Base-by-base conservation (phyloP, 2,888 invertebrate species). In the Torymus aiolomorphi region DNA sequence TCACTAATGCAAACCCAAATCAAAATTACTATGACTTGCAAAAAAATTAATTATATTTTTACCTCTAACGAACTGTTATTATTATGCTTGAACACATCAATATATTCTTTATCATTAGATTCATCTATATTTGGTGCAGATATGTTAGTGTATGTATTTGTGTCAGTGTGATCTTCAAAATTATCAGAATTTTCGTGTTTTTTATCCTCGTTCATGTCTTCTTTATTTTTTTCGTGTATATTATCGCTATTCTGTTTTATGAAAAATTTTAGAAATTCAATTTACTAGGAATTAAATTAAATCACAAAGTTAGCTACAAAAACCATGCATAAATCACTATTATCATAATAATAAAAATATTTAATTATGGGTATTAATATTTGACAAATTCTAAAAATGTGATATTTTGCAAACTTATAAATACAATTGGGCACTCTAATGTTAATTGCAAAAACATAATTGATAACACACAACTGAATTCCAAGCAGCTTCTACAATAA, bases 111-210 rank as follows among this genome's bases (percentile, higher is more conserved):
- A 14, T 16, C 14, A 13, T 13, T 31, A 59, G 18, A 18, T 14
- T 42, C 20, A 2, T 42, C 14, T n/a, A n/a, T 42, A 3, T n/a
- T 74, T 49, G n/a, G 18, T 66, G 42, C n/a, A n/a, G n/a, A 8
- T 0, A 8, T 42, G 13, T 65, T 42, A 54, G 1, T 13, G 12
- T 31, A 13, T 72, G 52, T 72, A 24, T 54, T 13, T 66, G 16
- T 49, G 20, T 80, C n/a, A 49, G 66, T 52, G 5, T 49, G 10
- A 16, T n/a, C 24, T 11, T 65, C 16, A 10, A n/a, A 3, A 4
- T 75, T 72, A 54, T 78, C 54, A 62, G 76, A 72, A 59, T 76
- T 82, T 57, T 74, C 16, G 20, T 52, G 69, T 62, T 63, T 75
- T 59, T 69, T 72, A 62, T 80, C 62, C 65, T 71, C 16, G 18